A percentile compares a stretch with the other conserved stretches of the same genome.
These are phyloP conservation scores for Drosophila siamana DNA, from an alignment of 2,888 invertebrate genomes.

Conservation along the genomic window DNA sequence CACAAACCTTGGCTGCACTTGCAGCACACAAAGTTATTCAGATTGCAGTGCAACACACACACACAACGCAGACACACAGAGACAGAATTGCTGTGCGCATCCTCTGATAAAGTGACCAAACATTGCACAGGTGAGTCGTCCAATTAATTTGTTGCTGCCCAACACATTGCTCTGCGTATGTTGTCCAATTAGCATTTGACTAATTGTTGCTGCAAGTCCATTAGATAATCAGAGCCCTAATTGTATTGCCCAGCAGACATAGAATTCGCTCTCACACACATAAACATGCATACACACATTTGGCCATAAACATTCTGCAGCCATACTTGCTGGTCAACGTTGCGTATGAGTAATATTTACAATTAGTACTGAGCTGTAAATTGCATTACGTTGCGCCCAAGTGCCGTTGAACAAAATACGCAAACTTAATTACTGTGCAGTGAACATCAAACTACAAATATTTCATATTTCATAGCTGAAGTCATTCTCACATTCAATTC, in stretches of 20 bases:
- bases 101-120: slow-evolving; percentile 17
- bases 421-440: slow-evolving; percentile 61
- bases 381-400: slow-evolving; percentile 59
- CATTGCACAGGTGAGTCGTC: slow-evolving; percentile 20
- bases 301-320: slow-evolving; percentile 9
- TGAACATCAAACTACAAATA: background rate
- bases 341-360: slow-evolving; percentile 72
- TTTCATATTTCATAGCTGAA: slow-evolving; percentile 33
- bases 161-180: slow-evolving; percentile 23
- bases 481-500: slow-evolving; percentile 65
- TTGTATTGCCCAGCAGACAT: slow-evolving; percentile 29
- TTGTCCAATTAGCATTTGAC: slow-evolving; percentile 48
- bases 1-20: slow-evolving; percentile 18
- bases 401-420: slow-evolving; percentile 34
- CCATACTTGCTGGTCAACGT: slow-evolving; percentile 53
- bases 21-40: slow-evolving; percentile 29
- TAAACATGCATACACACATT: too few relatives aligned
- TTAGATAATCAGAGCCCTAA: slow-evolving; percentile 48
- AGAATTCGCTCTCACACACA: background rate
- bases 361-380: slow-evolving; percentile 56
- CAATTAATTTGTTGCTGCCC: slow-evolving; percentile 18
- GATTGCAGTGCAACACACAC: slow-evolving; percentile 25
- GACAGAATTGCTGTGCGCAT: background rate
- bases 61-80: background rate
- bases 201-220: slow-evolving; percentile 48